Evolutionary conservation across 2,888 invertebrate species (phyloP), one percentile per base, ranked within the genome.

Genomic region (Atethmia centrago): DNA sequence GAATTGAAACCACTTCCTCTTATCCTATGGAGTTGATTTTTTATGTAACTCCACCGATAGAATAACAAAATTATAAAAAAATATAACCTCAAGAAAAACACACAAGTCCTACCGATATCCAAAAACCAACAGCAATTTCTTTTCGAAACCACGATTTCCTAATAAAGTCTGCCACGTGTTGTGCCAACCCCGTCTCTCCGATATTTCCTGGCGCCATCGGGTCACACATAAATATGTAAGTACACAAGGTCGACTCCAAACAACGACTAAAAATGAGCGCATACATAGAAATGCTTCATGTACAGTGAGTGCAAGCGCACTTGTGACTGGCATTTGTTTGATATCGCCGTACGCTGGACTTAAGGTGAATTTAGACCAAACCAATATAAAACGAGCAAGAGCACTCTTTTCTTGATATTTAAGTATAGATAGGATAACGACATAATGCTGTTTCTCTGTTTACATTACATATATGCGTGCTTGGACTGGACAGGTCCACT

Each of bases 161-260:
- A 31, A 62, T 75, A 76, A 76, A 76, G 42, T 76, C 21, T 4
- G 47, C 61, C 61, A 55, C 53, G 68, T 68, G 61, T 76, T 55
- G 55, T 76, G 59, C 53, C 31, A 47, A 31, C 40, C 40, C 25
- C 40, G 28, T 40, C 53, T 59, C 16, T 9, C 12, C 42, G 16
- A 75, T 75, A 66, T 47, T 75, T 75, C 53, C 68, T 62, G 61
- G 47, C 68, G 53, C 42, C 49, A 10, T 12, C 31, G 12, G 1
- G 7, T 10, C 58, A 56, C 49, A n/a, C 9, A 14, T 3, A 42
- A 3, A 59, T 14, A n/a, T n/a, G n/a, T n/a, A 25, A 14, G 2
- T n/a, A 47, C 21, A 40, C 47, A 55, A 62, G 47, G 36, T 36
- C 8, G 1, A 1, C 7, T 40, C 9, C 3, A 0, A 10, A 28